Evolutionary conservation across 2,797 vertebrate species (phyloP), one percentile per base, ranked within the genome.

Genomic region (Lacerta viridis): DNA sequence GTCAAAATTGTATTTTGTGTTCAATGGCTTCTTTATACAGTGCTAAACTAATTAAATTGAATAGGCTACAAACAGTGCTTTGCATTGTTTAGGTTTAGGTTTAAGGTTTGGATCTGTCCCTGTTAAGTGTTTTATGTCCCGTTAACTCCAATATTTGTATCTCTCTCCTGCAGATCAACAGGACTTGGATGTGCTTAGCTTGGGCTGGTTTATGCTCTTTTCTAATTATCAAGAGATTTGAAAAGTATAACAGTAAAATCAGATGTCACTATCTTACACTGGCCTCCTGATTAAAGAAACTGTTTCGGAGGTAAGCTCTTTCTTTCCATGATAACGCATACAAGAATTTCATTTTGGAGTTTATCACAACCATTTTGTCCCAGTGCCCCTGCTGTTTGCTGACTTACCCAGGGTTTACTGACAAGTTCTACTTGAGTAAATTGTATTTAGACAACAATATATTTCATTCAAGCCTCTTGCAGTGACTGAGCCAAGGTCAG

Each of bases 401-500:
- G 91, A 97, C 95, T 97, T 97, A 96, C 93, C 93, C 93, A 92
- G 95, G 96, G 97, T 98, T 97, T 98, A 96, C 98, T 97, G 95
- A 97, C 97, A 97, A 98, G 97, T 98, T 98, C 97, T 97, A 97
- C 98, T 97, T 96, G 97, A 98, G 97, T 98, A 97, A 98, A 98
- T 97, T 95, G 96, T 98, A 96, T 97, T 98, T 97, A 97, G 98
- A 98, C 98, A 98, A 98, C 97, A 97, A 96, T 97, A 97, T 97
- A 98, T 98, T 98, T 98, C 97, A 97, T 98, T 97, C 97, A 96
- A 95, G 96, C 98, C 98, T 98, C 98, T 98, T 97, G 98, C 98
- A 96, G 97, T 94, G 97, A 97, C 97, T 97, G 97, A 97, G 97
- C 98, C 98, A 99, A 99, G 98, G 98, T 99, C 98, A 98, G 98